Conservation (phyloP, 2,113 vertebrate genomes). For the Gorilla gorilla region DNA sequence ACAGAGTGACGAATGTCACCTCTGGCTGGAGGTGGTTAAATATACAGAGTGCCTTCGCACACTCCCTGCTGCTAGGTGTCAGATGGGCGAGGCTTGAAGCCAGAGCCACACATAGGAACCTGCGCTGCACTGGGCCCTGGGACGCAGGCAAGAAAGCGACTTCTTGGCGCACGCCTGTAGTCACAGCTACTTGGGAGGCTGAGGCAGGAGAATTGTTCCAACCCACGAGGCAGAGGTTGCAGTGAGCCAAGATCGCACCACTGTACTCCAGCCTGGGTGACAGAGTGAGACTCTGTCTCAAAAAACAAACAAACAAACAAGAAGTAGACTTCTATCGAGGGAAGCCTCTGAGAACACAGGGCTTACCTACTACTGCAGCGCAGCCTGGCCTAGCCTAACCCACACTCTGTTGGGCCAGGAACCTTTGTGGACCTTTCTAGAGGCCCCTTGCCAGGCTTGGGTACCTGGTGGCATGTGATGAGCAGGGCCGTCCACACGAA, state of each 20-base stretch:
- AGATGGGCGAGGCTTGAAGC: accelerated
- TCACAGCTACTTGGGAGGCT: too few relatives aligned
- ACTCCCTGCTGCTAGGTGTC: background rate
- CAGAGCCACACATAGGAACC: too few relatives aligned
- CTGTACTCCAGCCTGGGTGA: too few relatives aligned
- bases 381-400: background rate
- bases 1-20: background rate
- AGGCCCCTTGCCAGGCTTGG: background rate
- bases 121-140: background rate
- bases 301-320: too few relatives aligned
- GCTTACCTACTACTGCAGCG: background rate
- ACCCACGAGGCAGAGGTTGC: too few relatives aligned
- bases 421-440: background rate
- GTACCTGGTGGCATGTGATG: slow-evolving; percentile 97
- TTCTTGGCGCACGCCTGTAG: background rate
- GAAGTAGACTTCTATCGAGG: accelerated
- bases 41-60: background rate
- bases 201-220: too few relatives aligned
- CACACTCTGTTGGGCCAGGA: accelerated
- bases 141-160: too few relatives aligned
- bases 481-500: slow-evolving; percentile 98
- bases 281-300: too few relatives aligned
- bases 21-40: background rate
- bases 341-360: background rate
- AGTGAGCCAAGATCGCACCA: too few relatives aligned